A percentile compares a stretch with the other conserved stretches of the same genome.
These are phyloP conservation scores for Ctenodactylus gundi DNA, from an alignment of 2,113 vertebrate genomes.

Conservation along the genomic window DNA sequence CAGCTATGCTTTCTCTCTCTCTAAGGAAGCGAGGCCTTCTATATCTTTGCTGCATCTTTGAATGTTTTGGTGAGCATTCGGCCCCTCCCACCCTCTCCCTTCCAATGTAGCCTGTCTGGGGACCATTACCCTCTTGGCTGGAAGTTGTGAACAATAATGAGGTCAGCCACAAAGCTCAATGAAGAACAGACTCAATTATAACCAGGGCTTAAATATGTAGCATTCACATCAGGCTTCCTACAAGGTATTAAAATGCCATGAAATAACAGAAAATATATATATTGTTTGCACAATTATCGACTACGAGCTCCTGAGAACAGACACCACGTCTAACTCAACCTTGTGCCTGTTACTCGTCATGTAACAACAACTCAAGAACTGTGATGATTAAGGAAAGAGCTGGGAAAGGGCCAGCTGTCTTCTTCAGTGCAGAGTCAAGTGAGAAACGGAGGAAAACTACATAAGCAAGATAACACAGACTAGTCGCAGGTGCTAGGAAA, in stretches of 20 bases:
- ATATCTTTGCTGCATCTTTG: not conserved
- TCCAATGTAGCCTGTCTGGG: constrained; percentile 30
- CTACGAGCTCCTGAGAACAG: not conserved
- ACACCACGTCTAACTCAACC: not conserved
- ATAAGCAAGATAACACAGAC: not conserved
- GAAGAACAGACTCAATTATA: constrained; percentile 42
- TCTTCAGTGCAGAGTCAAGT: not conserved
- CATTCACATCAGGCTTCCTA: not conserved
- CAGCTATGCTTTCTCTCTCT: not conserved
- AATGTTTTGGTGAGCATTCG: not conserved
- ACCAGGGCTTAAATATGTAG: not conserved
- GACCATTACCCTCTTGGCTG: constrained; percentile 36
- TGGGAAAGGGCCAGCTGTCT: not conserved
- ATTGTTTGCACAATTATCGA: not conserved
- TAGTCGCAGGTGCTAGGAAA: not conserved
- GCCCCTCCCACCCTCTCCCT: not conserved
- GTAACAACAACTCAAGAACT: not conserved
- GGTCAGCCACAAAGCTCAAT: constrained; percentile 40
- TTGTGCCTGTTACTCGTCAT: not conserved
- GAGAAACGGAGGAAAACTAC: not conserved
- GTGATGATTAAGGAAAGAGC: not conserved
- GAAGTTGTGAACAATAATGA: constrained; percentile 39
- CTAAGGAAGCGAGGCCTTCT: not conserved
- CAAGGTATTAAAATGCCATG: constrained; percentile 23
- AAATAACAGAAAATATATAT: not conserved